These are phyloP conservation scores for Spheniscus mendiculus DNA, from an alignment of 2,113 vertebrate genomes.

Conservation along the genomic window DNA sequence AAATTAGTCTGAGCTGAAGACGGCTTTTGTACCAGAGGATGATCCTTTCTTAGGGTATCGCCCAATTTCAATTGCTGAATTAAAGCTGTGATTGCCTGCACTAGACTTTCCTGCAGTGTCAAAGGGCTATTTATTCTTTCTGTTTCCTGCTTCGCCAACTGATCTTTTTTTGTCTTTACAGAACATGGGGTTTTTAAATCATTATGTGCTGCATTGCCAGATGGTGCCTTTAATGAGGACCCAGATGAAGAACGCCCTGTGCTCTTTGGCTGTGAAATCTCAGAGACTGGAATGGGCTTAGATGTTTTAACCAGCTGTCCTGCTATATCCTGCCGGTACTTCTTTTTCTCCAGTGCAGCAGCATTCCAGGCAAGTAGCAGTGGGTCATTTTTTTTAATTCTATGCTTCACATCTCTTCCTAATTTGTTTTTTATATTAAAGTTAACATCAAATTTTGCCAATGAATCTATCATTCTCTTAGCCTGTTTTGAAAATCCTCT, in stretches of 20 bases:
- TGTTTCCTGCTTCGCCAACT: not conserved
- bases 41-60: not conserved
- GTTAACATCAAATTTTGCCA: slow-evolving; percentile 78
- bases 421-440: slow-evolving; percentile 77
- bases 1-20: not conserved
- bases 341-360: slow-evolving; percentile 52
- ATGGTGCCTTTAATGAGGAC: not conserved
- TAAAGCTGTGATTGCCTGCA: slow-evolving; percentile 67
- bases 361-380: slow-evolving; percentile 74
- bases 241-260: not conserved
- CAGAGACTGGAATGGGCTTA: not conserved
- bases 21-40: not conserved
- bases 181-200: not conserved
- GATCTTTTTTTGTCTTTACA: not conserved
- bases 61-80: slow-evolving; percentile 63
- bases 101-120: slow-evolving; percentile 64
- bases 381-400: slow-evolving; percentile 74
- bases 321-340: slow-evolving; percentile 35
- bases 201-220: not conserved
- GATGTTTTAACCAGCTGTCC: not conserved
- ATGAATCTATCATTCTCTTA: slow-evolving; percentile 60
- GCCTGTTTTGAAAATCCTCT: slow-evolving; percentile 63
- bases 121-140: not conserved
- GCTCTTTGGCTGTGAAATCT: slow-evolving; percentile 45
- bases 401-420: slow-evolving; percentile 73